phyloP scores from a whole-genome alignment of 1,140 invertebrate species.

The Notospermus geniculatus region DNA sequence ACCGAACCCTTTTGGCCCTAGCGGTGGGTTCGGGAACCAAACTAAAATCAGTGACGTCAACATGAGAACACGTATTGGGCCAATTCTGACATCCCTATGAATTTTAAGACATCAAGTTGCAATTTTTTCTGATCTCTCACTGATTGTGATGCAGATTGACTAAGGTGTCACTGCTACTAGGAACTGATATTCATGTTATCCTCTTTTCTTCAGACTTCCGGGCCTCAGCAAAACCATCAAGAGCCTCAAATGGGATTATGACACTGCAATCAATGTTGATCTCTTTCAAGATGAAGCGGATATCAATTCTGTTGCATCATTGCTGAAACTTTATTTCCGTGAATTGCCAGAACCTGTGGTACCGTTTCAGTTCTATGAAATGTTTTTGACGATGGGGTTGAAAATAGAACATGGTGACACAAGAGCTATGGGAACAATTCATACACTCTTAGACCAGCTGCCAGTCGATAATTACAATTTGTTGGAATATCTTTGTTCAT shows the following conservation, averaged over 20 bases:
- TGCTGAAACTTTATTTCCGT: constrained; percentile 50
- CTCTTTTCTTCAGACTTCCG: constrained; percentile 38
- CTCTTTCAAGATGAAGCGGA: constrained; percentile 29
- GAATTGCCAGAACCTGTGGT: constrained; percentile 53
- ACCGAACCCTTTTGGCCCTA: no score
- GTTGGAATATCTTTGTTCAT: constrained; percentile 45
- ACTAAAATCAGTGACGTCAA: no score
- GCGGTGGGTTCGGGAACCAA: no score
- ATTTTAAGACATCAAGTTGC: no score
- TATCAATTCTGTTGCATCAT: constrained; percentile 49
- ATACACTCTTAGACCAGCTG: constrained; percentile 29
- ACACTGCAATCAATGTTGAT: constrained; percentile 35
- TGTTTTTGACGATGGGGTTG: constrained; percentile 47
- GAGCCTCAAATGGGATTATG: constrained; percentile 47
- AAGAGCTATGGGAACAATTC: constrained; percentile 18
- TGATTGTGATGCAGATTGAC: no score
- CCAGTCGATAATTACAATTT: constrained; percentile 43
- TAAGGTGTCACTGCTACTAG: no score
- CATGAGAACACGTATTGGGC: no score
- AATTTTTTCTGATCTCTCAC: no score
- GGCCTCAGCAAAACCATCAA: constrained; percentile 44
- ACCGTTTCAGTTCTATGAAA: constrained; percentile 45
- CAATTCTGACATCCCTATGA: no score
- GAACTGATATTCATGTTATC: no score
- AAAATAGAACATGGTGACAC: constrained; percentile 32